phyloP scores from a whole-genome alignment of 2,888 invertebrate genomes.

The Drosophila testacea region DNA sequence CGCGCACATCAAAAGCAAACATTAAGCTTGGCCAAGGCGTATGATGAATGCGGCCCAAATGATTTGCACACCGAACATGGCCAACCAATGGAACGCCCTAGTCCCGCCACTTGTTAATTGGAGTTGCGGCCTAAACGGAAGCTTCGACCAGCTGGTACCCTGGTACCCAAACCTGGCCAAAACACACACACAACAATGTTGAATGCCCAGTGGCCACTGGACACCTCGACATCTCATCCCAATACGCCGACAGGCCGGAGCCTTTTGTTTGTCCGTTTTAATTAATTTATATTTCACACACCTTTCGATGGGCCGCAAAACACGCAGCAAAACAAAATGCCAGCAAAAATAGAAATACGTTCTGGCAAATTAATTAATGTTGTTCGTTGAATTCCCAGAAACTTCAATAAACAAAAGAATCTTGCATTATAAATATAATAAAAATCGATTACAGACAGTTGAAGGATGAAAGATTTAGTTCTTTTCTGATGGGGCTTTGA shows the following conservation, averaged over 20 bases:
- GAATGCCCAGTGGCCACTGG: constrained; percentile 45
- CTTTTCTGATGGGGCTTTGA: background rate
- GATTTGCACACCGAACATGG: constrained; percentile 60
- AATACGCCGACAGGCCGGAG: background rate
- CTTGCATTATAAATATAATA: constrained; percentile 26
- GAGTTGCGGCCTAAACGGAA: constrained; percentile 43
- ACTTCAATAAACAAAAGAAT: constrained; percentile 34
- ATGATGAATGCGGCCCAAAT: constrained; percentile 80
- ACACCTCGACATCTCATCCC: constrained; percentile 2
- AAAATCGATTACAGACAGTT: constrained; percentile 16
- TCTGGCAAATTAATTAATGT: constrained; percentile 49
- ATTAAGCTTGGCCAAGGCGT: constrained; percentile 63
- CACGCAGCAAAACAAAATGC: constrained; percentile 38
- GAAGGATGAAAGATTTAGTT: background rate
- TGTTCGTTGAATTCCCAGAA: constrained; percentile 18
- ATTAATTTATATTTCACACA: constrained; percentile 78
- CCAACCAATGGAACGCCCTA: constrained; percentile 18
- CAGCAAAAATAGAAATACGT: constrained; percentile 36
- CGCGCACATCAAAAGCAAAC: constrained; percentile 76
- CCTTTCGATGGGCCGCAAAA: constrained; percentile 51
- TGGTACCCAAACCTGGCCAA: constrained; percentile 43
- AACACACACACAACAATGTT: constrained; percentile 43
- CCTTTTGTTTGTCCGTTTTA: constrained; percentile 68
- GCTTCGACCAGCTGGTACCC: constrained; percentile 57
- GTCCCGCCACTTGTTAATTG: constrained; percentile 66